Percentiles rank a stretch among this genome's conserved stretches.
phyloP scores from a whole-genome alignment of 2,888 invertebrate species.

The Mesorhabditis sp. region DNA sequence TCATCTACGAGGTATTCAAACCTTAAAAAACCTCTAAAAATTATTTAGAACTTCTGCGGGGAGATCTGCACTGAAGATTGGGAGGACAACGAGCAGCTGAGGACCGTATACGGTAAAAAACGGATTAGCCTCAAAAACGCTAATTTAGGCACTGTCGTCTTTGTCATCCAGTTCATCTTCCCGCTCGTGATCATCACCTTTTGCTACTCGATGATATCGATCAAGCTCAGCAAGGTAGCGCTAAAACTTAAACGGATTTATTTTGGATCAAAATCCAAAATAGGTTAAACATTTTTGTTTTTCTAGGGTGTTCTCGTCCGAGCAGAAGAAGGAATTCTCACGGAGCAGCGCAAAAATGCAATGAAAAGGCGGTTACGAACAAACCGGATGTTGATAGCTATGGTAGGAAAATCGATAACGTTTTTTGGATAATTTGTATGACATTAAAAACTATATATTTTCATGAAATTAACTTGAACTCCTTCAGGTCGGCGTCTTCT shows the following conservation, averaged over 20 bases:
- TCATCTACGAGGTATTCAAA: conserved; percentile 9
- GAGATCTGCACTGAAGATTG: conserved; percentile 54
- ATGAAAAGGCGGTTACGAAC: conserved; percentile 80
- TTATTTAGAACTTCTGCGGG: conserved; percentile 26
- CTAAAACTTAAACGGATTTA: not conserved
- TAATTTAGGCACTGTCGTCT: conserved; percentile 43
- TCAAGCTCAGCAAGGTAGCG: conserved; percentile 41
- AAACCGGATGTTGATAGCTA: conserved; percentile 93
- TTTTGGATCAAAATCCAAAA: not conserved
- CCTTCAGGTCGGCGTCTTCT: conserved; percentile 72
- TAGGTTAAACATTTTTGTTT: not conserved
- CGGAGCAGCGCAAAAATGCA: conserved; percentile 47
- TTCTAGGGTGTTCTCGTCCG: conserved; percentile 42
- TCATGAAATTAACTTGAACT: conserved; percentile 9
- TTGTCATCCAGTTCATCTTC: conserved; percentile 52
- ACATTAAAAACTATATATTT: conserved; percentile 5
- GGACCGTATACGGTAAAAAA: conserved; percentile 39
- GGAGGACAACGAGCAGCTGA: conserved; percentile 30
- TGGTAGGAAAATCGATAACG: conserved; percentile 65
- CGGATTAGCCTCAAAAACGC: not conserved
- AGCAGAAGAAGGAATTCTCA: conserved; percentile 25
- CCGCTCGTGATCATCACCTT: conserved; percentile 50
- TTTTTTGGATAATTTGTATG: not conserved
- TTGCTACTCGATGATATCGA: conserved; percentile 52
- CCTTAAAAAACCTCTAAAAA: not conserved